These are phyloP conservation scores for Gobio occitaniae DNA, from an alignment of 2,797 vertebrate genomes.

Conservation along the genomic window DNA sequence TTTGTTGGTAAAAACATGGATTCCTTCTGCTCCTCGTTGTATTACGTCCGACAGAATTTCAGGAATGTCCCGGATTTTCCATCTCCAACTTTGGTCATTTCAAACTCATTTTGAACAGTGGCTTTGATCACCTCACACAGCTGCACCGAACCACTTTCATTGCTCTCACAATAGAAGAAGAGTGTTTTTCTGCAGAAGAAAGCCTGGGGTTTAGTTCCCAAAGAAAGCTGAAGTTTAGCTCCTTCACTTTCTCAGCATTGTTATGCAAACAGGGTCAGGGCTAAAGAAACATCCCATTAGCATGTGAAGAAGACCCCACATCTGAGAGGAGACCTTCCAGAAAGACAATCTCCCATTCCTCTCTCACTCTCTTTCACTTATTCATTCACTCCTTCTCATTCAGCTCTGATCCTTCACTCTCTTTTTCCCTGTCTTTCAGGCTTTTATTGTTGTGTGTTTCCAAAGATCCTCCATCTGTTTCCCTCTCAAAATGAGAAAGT, in stretches of 20 bases:
- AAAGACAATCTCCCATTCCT: conserved; percentile 81
- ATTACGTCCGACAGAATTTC: conserved; percentile 54
- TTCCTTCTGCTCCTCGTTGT: conserved; percentile 25
- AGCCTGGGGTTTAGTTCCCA: conserved; percentile 81
- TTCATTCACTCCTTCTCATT: conserved; percentile 77
- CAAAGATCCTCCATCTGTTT: conserved; percentile 63
- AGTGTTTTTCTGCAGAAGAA: conserved; percentile 82
- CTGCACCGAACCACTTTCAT: conserved; percentile 78
- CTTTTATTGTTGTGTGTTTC: conserved; percentile 67
- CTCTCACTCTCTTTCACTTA: conserved; percentile 77
- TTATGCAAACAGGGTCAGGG: conserved; percentile 82
- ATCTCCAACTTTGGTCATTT: conserved; percentile 71
- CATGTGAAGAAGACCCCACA: conserved; percentile 87
- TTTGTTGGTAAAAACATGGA: background rate
- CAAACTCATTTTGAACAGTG: conserved; percentile 79
- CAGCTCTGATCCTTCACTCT: conserved; percentile 72
- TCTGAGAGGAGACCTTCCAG: conserved; percentile 82
- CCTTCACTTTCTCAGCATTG: conserved; percentile 83
- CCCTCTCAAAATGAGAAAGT: conserved; percentile 53
- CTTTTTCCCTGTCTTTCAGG: conserved; percentile 66
- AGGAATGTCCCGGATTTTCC: conserved; percentile 46
- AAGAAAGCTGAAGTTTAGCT: conserved; percentile 86
- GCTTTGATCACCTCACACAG: conserved; percentile 82
- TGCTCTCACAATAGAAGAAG: conserved; percentile 76
- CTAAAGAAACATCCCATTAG: conserved; percentile 83